A percentile compares a stretch with the other conserved stretches of the same genome.
phyloP scores from a whole-genome alignment of 1,140 invertebrate genomes.

The Ephestia elutella region DNA sequence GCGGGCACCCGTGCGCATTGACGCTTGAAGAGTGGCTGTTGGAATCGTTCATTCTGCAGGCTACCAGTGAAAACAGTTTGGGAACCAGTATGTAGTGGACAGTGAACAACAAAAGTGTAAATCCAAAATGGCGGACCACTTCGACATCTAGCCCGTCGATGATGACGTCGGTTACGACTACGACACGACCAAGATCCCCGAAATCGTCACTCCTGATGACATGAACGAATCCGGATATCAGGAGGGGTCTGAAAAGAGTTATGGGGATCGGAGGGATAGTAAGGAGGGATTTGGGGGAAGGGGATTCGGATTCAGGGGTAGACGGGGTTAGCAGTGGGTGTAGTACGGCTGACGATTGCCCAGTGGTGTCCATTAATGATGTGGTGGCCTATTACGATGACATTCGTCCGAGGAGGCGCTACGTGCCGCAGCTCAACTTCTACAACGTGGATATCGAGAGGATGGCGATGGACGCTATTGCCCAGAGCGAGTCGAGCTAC shows the following conservation, averaged over 20 bases:
- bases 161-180: conserved; percentile 61
- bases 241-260: conserved; percentile 61
- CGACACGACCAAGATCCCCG: conserved; percentile 58
- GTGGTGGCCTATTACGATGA: conserved; percentile 71
- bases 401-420: conserved; percentile 52
- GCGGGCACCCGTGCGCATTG: conserved; percentile 33
- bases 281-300: conserved; percentile 61
- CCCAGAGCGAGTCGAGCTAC: conserved; percentile 69
- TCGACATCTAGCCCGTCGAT: conserved; percentile 42
- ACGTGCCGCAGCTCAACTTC: conserved; percentile 79
- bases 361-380: conserved; percentile 71
- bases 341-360: conserved; percentile 64
- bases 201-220: conserved; percentile 60
- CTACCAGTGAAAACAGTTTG: conserved; percentile 31
- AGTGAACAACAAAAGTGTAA: conserved; percentile 24
- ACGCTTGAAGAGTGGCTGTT: conserved; percentile 44
- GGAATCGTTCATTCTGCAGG: conserved; percentile 55
- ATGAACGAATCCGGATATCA: conserved; percentile 66
- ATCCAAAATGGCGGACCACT: conserved; percentile 51
- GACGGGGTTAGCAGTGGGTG: conserved; percentile 62
- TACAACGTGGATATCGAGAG: conserved; percentile 66
- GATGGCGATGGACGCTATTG: conserved; percentile 58
- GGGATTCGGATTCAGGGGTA: conserved; percentile 61
- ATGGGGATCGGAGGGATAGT: conserved; percentile 54
- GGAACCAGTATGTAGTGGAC: conserved; percentile 60